phyloP scores from a whole-genome alignment of 2,797 vertebrate species.

The Tenualosa ilisha region DNA sequence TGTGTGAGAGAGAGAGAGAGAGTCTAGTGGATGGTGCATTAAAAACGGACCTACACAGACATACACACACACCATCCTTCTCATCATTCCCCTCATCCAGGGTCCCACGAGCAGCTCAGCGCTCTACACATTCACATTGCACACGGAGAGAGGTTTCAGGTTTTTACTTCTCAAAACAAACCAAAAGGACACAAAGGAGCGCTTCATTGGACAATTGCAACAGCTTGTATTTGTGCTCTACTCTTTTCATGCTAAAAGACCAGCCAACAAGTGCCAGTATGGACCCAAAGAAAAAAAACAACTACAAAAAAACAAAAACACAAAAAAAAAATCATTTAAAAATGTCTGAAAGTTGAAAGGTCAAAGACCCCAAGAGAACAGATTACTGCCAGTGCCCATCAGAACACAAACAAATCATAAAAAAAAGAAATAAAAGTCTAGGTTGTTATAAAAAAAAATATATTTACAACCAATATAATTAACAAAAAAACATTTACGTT shows the following conservation, averaged over 20 bases:
- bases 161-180: constrained; percentile 47
- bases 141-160: constrained; percentile 22
- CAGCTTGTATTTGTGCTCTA: constrained; percentile 78
- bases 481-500: constrained; percentile 83
- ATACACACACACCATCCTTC: neutral
- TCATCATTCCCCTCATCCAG: neutral
- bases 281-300: constrained; percentile 53
- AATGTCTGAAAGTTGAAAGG: constrained; percentile 33
- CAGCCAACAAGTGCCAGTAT: constrained; percentile 50
- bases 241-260: constrained; percentile 67
- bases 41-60: neutral
- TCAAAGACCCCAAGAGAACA: constrained; percentile 52
- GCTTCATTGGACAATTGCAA: constrained; percentile 66
- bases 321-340: neutral
- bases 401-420: constrained; percentile 62
- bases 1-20: neutral
- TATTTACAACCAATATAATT: constrained; percentile 86
- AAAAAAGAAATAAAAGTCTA: constrained; percentile 52
- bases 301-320: constrained; percentile 35
- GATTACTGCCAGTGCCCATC: constrained; percentile 64
- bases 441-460: constrained; percentile 80
- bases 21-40: neutral
- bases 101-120: neutral
- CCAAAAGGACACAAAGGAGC: constrained; percentile 60
- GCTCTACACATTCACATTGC: neutral